A percentile compares a stretch with the other conserved stretches of the same genome.
phyloP scores from a whole-genome alignment of 1,140 invertebrate genomes.

The Proales similis region DNA sequence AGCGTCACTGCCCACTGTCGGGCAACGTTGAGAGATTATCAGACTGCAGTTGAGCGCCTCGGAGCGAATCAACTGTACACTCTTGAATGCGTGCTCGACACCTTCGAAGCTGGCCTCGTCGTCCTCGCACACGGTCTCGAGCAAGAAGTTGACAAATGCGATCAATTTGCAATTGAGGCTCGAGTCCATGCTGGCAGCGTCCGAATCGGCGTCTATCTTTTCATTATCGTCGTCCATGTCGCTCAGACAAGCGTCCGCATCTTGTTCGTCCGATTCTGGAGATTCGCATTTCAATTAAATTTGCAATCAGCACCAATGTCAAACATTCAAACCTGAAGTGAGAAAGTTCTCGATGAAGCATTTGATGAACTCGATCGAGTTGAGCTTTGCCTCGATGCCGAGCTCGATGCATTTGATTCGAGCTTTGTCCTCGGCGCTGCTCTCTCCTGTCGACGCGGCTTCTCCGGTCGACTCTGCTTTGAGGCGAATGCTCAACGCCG shows the following conservation, averaged over 20 bases:
- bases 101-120: conserved; percentile 21
- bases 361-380: no score
- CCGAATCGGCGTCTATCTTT: background rate
- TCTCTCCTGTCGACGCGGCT: no score
- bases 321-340: no score
- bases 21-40: conserved; percentile 15
- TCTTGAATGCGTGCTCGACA: conserved; percentile 22
- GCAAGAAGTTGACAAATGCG: no score
- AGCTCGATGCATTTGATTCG: no score
- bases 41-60: conserved; percentile 20
- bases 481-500: no score
- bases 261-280: conserved; percentile 1
- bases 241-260: background rate
- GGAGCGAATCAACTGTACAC: conserved; percentile 21
- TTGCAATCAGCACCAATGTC: conserved; percentile 23
- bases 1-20: no score
- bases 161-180: no score
- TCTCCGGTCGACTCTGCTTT: no score
- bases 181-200: background rate
- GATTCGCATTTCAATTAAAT: background rate
- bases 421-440: no score
- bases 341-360: no score
- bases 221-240: conserved; percentile 1
- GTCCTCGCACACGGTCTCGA: conserved; percentile 29
- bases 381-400: no score